phyloP scores from a whole-genome alignment of 2,797 vertebrate genomes.

The Lepus townsendii region DNA sequence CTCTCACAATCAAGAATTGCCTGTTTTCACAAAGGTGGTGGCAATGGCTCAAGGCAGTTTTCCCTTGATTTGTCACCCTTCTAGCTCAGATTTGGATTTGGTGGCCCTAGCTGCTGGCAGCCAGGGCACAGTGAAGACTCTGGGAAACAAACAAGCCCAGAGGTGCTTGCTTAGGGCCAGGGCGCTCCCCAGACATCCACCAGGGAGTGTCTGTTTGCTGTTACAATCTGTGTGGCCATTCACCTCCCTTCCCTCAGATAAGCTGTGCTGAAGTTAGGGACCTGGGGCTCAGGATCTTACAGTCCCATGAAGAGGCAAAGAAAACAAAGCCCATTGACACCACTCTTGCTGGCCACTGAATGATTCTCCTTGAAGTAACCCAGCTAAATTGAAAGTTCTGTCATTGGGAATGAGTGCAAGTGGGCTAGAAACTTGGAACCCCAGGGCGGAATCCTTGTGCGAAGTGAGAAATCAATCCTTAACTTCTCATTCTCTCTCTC shows the following conservation, averaged over 20 bases:
- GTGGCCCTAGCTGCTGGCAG: neutral
- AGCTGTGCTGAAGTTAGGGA: neutral
- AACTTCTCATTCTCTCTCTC: neutral
- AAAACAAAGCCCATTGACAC: slow-evolving; percentile 6
- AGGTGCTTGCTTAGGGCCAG: neutral
- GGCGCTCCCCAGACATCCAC: neutral
- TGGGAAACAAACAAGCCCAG: neutral
- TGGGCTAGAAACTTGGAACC: slow-evolving; percentile 38
- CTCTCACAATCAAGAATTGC: slow-evolving; percentile 20
- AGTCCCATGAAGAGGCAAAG: neutral
- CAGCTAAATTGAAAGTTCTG: slow-evolving; percentile 34
- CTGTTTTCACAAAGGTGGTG: slow-evolving; percentile 25
- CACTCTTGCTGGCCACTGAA: neutral
- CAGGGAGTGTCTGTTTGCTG: neutral
- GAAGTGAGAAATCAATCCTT: slow-evolving; percentile 58
- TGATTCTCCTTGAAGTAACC: slow-evolving; percentile 34
- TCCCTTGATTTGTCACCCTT: neutral
- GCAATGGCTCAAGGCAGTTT: neutral
- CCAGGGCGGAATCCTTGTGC: slow-evolving; percentile 27
- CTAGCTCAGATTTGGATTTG: neutral
- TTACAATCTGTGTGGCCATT: neutral
- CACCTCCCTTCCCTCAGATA: neutral
- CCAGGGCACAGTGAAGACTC: neutral
- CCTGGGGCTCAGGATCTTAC: neutral
- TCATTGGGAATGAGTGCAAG: neutral